These are phyloP conservation scores for Melanotaenia nigrans DNA, from an alignment of 2,797 vertebrate genomes.

Conservation along the genomic window DNA sequence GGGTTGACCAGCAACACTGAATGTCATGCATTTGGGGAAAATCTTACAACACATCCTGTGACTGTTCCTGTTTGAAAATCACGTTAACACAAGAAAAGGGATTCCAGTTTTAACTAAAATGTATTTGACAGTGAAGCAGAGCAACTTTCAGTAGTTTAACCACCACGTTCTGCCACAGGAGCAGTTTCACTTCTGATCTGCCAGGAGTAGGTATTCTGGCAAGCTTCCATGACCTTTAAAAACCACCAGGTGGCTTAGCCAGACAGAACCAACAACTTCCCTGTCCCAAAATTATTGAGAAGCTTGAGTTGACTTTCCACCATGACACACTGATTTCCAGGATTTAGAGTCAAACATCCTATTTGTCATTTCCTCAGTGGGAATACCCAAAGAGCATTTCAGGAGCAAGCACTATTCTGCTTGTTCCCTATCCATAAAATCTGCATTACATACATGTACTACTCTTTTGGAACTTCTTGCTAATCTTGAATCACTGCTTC, in stretches of 20 bases:
- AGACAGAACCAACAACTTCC: slow-evolving; percentile 4
- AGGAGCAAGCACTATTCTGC: background rate
- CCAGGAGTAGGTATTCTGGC: background rate
- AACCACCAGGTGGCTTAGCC: background rate
- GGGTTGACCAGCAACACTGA: background rate
- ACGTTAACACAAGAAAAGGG: background rate
- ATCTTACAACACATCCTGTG: slow-evolving; percentile 5
- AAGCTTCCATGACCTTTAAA: no score
- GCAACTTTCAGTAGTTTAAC: background rate
- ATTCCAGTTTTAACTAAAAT: background rate
- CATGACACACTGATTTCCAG: slow-evolving; percentile 5
- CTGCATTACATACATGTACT: background rate
- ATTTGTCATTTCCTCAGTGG: slow-evolving; percentile 28
- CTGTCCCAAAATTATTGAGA: background rate
- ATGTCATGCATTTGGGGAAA: background rate
- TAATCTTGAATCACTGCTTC: background rate
- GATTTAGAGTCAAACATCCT: background rate
- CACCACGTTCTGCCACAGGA: background rate
- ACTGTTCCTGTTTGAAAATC: background rate
- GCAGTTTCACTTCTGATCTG: slow-evolving; percentile 3
- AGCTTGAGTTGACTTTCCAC: slow-evolving; percentile 18
- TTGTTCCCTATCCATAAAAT: background rate
- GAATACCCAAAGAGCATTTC: background rate
- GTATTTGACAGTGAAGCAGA: background rate
- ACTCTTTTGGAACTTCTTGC: no score